Evolutionary conservation across 2,888 invertebrate genomes (phyloP).

Genomic region (Hoplodrina blanda): DNA sequence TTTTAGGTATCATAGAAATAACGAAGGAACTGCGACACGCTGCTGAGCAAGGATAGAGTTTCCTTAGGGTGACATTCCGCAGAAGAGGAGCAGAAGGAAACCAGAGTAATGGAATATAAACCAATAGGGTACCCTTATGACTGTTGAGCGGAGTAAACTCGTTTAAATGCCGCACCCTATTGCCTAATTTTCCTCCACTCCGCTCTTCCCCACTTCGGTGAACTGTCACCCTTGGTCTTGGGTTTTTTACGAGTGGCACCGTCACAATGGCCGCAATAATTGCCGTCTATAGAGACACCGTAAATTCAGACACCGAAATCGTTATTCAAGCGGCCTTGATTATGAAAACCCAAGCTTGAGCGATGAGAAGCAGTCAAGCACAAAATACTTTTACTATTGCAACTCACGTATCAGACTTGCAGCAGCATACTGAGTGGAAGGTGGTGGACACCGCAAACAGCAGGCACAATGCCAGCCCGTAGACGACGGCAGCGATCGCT

Average conservation of each 20-base stretch:
- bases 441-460: constrained; percentile 97
- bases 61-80: neutral
- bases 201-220: neutral
- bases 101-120: too few species aligned
- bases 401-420: constrained; percentile 87
- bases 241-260: neutral
- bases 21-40: neutral
- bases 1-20: neutral
- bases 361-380: constrained; percentile 31
- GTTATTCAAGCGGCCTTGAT: neutral
- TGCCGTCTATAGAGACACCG: neutral
- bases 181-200: neutral
- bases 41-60: neutral
- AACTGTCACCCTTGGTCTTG: neutral
- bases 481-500: constrained; percentile 95
- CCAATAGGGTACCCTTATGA: too few species aligned
- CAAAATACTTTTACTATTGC: constrained; percentile 15
- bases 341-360: neutral
- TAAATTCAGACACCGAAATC: neutral
- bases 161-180: neutral
- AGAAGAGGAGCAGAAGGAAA: neutral
- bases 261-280: neutral
- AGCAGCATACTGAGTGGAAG: constrained; percentile 97
- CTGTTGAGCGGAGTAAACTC: too few species aligned
- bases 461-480: constrained; percentile 95